Evolutionary conservation across 2,113 vertebrate genomes (phyloP).

Genomic region (Nipponia nippon): DNA sequence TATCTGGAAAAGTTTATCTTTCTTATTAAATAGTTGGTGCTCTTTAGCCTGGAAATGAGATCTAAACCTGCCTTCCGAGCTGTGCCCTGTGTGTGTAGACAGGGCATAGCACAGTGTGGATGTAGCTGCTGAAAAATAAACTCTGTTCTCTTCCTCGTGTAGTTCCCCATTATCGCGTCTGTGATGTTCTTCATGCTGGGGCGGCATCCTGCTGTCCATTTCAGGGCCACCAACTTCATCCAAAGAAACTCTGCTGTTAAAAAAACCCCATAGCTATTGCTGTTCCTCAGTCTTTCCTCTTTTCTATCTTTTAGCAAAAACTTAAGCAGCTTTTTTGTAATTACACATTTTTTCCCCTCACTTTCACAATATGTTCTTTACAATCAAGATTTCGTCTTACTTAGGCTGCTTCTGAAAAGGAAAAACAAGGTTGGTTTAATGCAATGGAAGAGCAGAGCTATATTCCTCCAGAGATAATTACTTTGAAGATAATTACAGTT

Average conservation of each 20-base stretch:
- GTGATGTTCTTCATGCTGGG: not conserved
- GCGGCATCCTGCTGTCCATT: not conserved
- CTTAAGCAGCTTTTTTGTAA: not conserved
- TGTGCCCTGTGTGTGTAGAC: not conserved
- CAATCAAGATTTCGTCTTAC: not conserved
- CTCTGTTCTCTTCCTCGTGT: not conserved
- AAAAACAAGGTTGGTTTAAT: not conserved
- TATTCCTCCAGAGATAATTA: conserved; percentile 41
- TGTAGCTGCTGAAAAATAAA: not conserved
- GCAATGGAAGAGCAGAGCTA: not conserved
- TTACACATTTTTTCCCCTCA: not conserved
- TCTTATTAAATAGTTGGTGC: not conserved
- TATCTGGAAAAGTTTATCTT: not conserved
- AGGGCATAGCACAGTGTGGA: not conserved
- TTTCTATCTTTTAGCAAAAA: not conserved
- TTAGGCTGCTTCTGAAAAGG: not conserved
- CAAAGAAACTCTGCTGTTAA: not conserved
- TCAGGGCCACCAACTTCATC: not conserved
- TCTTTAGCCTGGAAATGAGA: not conserved
- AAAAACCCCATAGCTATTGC: not conserved
- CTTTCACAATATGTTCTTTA: not conserved
- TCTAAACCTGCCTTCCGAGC: not conserved
- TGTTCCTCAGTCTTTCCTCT: not conserved
- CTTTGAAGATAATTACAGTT: conserved; percentile 29
- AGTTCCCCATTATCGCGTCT: not conserved